Evolutionary conservation across 2,888 invertebrate genomes (phyloP), one percentile per base, ranked within the genome.

Genomic region (Pristionchus exspectatus): DNA sequence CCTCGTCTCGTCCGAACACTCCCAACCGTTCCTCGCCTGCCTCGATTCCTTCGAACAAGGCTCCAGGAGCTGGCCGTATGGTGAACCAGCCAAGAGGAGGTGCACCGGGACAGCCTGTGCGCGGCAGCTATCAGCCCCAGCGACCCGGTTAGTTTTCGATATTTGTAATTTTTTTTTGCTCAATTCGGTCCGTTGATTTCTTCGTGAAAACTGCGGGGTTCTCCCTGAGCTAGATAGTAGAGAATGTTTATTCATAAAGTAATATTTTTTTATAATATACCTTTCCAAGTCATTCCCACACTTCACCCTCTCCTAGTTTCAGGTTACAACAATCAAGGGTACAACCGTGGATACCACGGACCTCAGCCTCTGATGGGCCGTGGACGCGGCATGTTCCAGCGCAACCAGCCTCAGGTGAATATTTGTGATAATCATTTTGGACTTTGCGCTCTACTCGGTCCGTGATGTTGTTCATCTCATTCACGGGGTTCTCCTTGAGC

Each of bases 1-100:
- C 91, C 14, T 92, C 93, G 1, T 92, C 93, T 33, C 90, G 93
- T 74, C 91, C 93, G 21, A 91, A 90, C 74, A 92, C 93, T n/a
- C 93, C 92, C 18, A 90, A 91, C 63, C 50, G 87, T 24, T 38
- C 56, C 3, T 89, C 89, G 27, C 84, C 84, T 44, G 83, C 69
- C 12, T 63, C 81, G 16, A 50, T 59, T 77, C 90, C 90, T 38
- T 24, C 90, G 66, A 91, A 91, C 59, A 91, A 91, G 16, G 91
- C 91, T 24, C 92, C 90, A 16, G 91, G 92, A 18, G 77, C 91
- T 74, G 91, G 91, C 63, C 91, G 89, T 72, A 7, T 50, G 69
- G 24, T 38, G 18, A 85, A 50, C 54, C 87, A 44, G 27, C 87
- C 87, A 30, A 63, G 54, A 87, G 66, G 69, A 33, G 87, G 87